Base-by-base conservation (phyloP, 2,797 vertebrate genomes). In the Dipus sagitta region DNA sequence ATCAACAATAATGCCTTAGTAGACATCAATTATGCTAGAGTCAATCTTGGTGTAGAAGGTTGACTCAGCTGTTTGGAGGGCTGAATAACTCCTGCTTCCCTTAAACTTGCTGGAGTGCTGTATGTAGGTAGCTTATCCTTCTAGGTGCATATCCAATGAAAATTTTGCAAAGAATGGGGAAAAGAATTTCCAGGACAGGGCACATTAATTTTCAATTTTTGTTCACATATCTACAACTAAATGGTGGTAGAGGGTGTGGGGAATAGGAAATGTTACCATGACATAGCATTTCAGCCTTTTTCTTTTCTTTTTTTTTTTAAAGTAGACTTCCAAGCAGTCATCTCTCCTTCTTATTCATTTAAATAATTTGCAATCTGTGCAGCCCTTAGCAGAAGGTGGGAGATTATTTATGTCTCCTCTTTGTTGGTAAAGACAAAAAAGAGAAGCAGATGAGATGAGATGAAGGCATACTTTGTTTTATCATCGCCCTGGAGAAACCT, bases 361-460 rank as follows among this genome's bases (percentile, higher is more conserved):
- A 96, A 96, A 94, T 91, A 96, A 96, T 81, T 93, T 90, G 90
- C 91, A 90, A 88, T 68, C 26, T 4, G 24, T 34, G 32, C 15
- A 80, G 70, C n/a, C n/a, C 88, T 93, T 60, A 94, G 72, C 88
- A 95, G 91, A 96, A 95, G 90, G 83, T 92, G 62, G 83, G 64
- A 95, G 28, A 76, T 96, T 97, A 95, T 95, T 96, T 95, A 96
- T 96, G 86, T 42, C 68, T 97, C 58, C 30, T 93, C 90, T 93
- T 95, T 95, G 90, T 95, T 64, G 94, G 64, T 87, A 84, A 97
- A 97, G 94, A 96, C 92, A 96, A 95, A 96, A 76, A 91, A 94
- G 92, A 95, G 85, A 80, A 95, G 71, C 84, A 96, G 93, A 97
- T 90, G 95, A 96, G 92, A 96, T 96, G 79, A 92, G 88, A 97